These are phyloP conservation scores for Apogon talboti DNA, from an alignment of 2,797 vertebrate genomes.

Conservation along the genomic window DNA sequence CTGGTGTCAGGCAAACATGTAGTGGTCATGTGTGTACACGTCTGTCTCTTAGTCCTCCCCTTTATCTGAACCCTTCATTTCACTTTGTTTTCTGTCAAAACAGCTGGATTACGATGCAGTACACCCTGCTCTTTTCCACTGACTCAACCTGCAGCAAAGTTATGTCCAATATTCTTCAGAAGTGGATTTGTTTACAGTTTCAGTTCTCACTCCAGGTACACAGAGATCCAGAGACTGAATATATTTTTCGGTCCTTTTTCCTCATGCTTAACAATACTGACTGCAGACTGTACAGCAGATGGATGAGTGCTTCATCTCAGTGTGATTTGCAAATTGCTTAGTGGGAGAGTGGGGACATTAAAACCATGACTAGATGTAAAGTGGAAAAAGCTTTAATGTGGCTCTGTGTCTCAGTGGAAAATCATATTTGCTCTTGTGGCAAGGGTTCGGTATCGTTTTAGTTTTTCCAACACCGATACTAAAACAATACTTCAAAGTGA, in stretches of 20 bases:
- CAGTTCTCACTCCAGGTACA: slow-evolving; percentile 24
- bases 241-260: slow-evolving; percentile 12
- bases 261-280: slow-evolving; percentile 37
- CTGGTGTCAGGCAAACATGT: slow-evolving; percentile 9
- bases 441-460: too few relatives aligned
- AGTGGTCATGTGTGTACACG: background rate
- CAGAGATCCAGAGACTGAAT: slow-evolving; percentile 12
- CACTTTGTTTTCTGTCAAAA: slow-evolving; percentile 19
- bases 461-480: too few relatives aligned
- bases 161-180: slow-evolving; percentile 10
- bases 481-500: too few relatives aligned
- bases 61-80: background rate
- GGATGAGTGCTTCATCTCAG: slow-evolving; percentile 20
- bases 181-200: slow-evolving; percentile 23
- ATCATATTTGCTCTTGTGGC: background rate
- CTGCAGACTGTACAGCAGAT: slow-evolving; percentile 38
- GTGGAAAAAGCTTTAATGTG: background rate
- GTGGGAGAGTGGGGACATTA: slow-evolving; percentile 16
- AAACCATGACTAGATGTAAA: slow-evolving; percentile 17
- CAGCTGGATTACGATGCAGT: slow-evolving; percentile 1
- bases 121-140: slow-evolving; percentile 12
- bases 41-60: background rate
- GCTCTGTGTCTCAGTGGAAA: slow-evolving; percentile 7
- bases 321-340: slow-evolving; percentile 31
- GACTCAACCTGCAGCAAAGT: slow-evolving; percentile 1